phyloP scores from a whole-genome alignment of 2,888 invertebrate species.

The Hipparchia semele region DNA sequence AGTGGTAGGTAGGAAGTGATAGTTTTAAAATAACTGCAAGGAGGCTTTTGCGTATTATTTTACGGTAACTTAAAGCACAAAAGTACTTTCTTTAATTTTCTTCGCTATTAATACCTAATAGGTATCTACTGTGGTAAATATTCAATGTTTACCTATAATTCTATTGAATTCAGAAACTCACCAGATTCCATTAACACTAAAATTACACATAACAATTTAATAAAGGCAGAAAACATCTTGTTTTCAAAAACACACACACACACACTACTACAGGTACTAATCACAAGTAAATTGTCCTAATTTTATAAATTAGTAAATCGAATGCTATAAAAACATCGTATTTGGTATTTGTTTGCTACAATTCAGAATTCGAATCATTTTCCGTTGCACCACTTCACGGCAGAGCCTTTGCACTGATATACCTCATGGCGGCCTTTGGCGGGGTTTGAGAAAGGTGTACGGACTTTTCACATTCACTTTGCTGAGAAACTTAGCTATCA shows the following conservation, averaged over 20 bases:
- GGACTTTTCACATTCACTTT: slow-evolving; percentile 41
- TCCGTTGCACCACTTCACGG: slow-evolving; percentile 9
- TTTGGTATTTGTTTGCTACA: background rate
- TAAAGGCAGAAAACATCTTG: slow-evolving; percentile 17
- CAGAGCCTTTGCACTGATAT: slow-evolving; percentile 18
- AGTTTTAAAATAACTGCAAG: too few species aligned
- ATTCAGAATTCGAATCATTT: slow-evolving; percentile 27
- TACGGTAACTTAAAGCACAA: too few species aligned
- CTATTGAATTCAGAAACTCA: slow-evolving; percentile 13
- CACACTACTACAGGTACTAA: background rate
- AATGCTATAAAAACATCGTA: slow-evolving; percentile 19
- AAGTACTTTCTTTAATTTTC: too few species aligned
- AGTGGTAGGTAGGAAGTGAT: too few species aligned
- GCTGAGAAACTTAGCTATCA: slow-evolving; percentile 18
- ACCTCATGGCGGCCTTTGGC: slow-evolving; percentile 22
- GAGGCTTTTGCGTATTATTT: too few species aligned
- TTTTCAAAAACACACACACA: background rate
- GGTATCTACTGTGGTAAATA: background rate
- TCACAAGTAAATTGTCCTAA: slow-evolving; percentile 9
- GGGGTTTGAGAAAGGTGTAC: slow-evolving; percentile 37
- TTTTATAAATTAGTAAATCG: slow-evolving; percentile 1
- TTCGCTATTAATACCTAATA: too few species aligned
- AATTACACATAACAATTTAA: slow-evolving; percentile 26
- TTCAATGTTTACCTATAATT: background rate
- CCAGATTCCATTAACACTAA: slow-evolving; percentile 28